Base-by-base conservation (phyloP, 2,797 vertebrate genomes). In the Rousettus madagascariensis region DNA sequence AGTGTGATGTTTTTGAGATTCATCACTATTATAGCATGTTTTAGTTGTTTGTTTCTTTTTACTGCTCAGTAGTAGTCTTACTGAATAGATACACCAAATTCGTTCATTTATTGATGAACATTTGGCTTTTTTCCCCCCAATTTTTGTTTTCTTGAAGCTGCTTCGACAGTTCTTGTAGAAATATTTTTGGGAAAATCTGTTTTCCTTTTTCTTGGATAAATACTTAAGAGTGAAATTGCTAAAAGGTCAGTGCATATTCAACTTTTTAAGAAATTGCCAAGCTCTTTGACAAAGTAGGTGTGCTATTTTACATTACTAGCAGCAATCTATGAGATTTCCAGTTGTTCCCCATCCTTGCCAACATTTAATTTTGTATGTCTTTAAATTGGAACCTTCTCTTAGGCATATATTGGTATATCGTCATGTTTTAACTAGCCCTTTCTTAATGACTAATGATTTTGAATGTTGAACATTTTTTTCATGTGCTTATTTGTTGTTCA, bases 231-330 rank as follows among this genome's bases (percentile, higher is more conserved):
- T 49, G 20, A 79, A 68, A 57, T 87, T 77, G 41, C 46, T 84
- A 86, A 66, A 19, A 46, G n/a, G 41, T 63, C 49, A 46, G 16
- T 57, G 38, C 30, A 57, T 72, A 86, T 33, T 90, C 72, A 78
- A 74, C 51, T 82, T 93, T 89, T 95, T 51, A 86, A 91, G 93
- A 88, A 95, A 86, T 11, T 53, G n/a, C 16, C 28, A 95, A 51
- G 7, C 9, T 87, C 33, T 82, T 86, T 74, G 51, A 74, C 43
- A 68, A 85, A 94, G 68, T 69, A 17, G 30, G 17, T 68, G 16
- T 77, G 46, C 38, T 72, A 13, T 65, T 69, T 86, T 43, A 69
- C 49, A 61, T 68, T 61, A 28, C 33, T 63, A 61, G 9, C 10
- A 57, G 51, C 55, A 83, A 26, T 55, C 10, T 69, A 20, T 22